Percentiles rank a stretch among this genome's conserved stretches.
Conservation (phyloP, 2,797 vertebrate genomes). For the Hemitrygon akajei region DNA sequence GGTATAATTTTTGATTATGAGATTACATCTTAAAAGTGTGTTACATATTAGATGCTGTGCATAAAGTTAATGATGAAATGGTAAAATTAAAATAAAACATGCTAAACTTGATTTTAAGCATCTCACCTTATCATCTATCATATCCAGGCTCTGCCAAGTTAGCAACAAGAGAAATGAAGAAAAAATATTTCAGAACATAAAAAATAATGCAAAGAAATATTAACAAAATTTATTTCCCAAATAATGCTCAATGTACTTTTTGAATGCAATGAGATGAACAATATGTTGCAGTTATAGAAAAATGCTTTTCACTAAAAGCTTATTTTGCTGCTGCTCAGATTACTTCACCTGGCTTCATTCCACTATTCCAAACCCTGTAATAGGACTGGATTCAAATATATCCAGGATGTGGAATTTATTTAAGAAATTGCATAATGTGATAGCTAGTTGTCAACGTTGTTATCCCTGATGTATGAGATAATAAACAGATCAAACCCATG, state of each 20-base stretch:
- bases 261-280: not conserved
- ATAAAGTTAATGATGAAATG: slow-evolving; percentile 2
- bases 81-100: slow-evolving; percentile 15
- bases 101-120: slow-evolving; percentile 38
- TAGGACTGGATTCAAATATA: not conserved
- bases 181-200: slow-evolving; percentile 57
- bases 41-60: not conserved
- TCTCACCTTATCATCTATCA: slow-evolving; percentile 98
- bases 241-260: not conserved
- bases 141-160: slow-evolving; percentile 87
- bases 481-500: not conserved
- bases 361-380: not conserved
- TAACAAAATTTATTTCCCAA: not conserved
- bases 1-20: not conserved
- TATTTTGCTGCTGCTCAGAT: not conserved
- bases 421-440: not conserved
- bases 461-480: not conserved
- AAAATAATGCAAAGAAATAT: slow-evolving; percentile 39
- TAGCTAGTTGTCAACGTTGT: not conserved
- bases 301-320: not conserved
- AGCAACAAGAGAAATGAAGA: slow-evolving; percentile 60
- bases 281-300: not conserved
- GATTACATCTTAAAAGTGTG: too few species aligned
- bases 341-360: not conserved
- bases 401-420: not conserved